A percentile compares a stretch with the other conserved stretches of the same genome.
Evolutionary conservation across 2,888 invertebrate genomes (phyloP).

Genomic region (Muschampia staudingeri): DNA sequence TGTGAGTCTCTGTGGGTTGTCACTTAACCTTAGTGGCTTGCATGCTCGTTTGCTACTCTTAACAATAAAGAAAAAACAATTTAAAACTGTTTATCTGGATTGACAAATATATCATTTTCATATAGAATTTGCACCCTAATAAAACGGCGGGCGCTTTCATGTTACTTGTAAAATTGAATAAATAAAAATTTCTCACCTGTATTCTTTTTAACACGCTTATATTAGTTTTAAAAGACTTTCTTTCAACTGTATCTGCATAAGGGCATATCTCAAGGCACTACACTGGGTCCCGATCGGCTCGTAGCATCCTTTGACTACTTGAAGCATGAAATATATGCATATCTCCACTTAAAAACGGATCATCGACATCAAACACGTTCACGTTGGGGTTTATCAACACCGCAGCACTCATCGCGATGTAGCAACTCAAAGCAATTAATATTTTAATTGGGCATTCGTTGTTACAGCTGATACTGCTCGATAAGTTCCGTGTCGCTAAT

Average conservation of each 20-base stretch:
- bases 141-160: too few species aligned
- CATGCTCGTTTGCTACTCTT: too few species aligned
- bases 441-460: conserved; percentile 91
- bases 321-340: conserved; percentile 38
- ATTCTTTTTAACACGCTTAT: too few species aligned
- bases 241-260: neutral
- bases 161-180: too few species aligned
- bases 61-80: too few species aligned
- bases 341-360: conserved; percentile 34
- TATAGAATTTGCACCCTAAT: too few species aligned
- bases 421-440: conserved; percentile 90
- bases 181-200: too few species aligned
- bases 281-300: conserved; percentile 33
- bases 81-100: too few species aligned
- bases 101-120: too few species aligned
- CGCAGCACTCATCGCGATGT: conserved; percentile 80
- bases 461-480: conserved; percentile 89
- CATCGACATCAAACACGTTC: conserved; percentile 51
- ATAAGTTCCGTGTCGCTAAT: conserved; percentile 87
- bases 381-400: conserved; percentile 68
- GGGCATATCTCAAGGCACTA: conserved; percentile 28
- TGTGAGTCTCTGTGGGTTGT: too few species aligned
- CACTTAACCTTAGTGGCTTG: too few species aligned
- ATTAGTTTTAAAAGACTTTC: too few species aligned
- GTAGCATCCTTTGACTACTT: conserved; percentile 34